These are phyloP conservation scores for Ypsolopha sequella DNA, from an alignment of 2,888 invertebrate species.

Conservation along the genomic window DNA sequence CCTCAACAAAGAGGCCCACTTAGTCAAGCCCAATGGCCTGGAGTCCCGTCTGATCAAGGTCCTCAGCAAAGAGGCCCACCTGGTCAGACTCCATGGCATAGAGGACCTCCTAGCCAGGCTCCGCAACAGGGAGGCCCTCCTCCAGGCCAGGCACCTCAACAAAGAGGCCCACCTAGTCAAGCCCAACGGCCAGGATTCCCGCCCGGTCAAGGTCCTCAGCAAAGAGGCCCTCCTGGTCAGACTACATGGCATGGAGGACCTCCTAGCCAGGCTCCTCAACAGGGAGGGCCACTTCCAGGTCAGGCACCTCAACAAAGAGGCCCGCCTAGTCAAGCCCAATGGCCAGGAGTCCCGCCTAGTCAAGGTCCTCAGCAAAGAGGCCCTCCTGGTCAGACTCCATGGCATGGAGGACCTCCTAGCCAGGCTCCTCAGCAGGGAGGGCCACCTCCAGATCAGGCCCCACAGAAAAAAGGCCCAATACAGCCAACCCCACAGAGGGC, in stretches of 20 bases:
- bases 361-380: conserved; percentile 1
- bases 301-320: conserved; percentile 1
- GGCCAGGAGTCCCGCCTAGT: no score
- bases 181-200: no score
- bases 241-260: neutral
- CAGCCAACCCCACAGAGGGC: neutral
- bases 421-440: conserved; percentile 7
- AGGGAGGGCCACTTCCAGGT: neutral
- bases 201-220: no score
- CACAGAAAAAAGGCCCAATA: neutral
- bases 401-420: conserved; percentile 5
- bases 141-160: no score
- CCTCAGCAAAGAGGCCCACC: neutral
- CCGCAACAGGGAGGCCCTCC: no score
- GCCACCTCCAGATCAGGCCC: conserved; percentile 2
- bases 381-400: conserved; percentile 6
- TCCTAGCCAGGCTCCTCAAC: no score
- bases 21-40: neutral
- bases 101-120: conserved; percentile 5
- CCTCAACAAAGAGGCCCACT: no score
- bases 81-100: neutral
- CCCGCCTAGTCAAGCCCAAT: no score
- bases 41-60: conserved; percentile 2
- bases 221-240: no score
- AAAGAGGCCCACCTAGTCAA: no score